Base-by-base conservation (phyloP, 2,888 invertebrate genomes). In the Apamea epomidion region DNA sequence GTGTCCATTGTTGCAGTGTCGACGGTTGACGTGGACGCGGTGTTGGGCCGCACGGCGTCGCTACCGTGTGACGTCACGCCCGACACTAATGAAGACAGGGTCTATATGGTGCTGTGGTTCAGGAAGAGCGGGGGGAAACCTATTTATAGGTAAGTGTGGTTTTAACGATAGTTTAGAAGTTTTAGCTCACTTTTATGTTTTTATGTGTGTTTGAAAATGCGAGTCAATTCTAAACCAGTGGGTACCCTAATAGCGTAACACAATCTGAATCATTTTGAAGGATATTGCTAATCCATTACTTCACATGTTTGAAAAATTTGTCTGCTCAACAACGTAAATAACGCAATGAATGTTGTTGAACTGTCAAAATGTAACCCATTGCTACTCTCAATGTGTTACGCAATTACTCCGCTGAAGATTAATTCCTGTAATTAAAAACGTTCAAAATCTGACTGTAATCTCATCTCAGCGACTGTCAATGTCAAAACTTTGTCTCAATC, bases 81-180 rank as follows among this genome's bases (percentile, higher is more conserved):
- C 78, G 98, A 98, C 93, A 97, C 98, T 79, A 98, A 98, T 91
- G 98, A 98, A 91, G 99, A 99, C 95, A 97, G 98, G 86, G 98
- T 99, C 83, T 99, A 99, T 96, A 99, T 99, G 98, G 99, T 99
- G 90, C 97, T 99, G 76, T 99, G 99, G 99, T 99, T 99, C 95
- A 97, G 98, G 88, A 99, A 99, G 94, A 98, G 98, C 91, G 98
- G 98, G 76, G 98, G 98, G 87, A 99, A 98, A 95, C 99, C 99
- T 88, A 98, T 99, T 92, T 99, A 99, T 97, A 99, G 99, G 99
- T 99, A 73, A 75, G 75, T 78, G 10, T 25, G 18, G 18, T 45
- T 77, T 48, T 45, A 32, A 77, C 16, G n/a, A 74, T 75, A 14
- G 8, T 37, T 37, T 16, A 7, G 21, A 54, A 51, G 10, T 37